These are phyloP conservation scores for Dicrurus megarhynchus DNA, from an alignment of 2,113 vertebrate species.

Conservation along the genomic window DNA sequence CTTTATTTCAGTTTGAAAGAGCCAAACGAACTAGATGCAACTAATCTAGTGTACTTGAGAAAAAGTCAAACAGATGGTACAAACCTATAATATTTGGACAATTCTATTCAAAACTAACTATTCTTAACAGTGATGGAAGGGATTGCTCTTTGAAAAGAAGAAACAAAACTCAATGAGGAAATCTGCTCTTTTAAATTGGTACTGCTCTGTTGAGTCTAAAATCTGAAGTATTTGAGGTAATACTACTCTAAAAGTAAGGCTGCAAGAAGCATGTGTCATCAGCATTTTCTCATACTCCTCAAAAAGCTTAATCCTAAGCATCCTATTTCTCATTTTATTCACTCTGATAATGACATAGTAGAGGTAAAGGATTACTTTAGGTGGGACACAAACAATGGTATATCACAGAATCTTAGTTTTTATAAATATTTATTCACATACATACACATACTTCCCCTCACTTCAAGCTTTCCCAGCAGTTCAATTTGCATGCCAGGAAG, in stretches of 20 bases:
- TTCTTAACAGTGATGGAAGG: not conserved
- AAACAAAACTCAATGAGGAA: not conserved
- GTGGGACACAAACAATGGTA: not conserved
- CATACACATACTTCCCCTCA: accelerated
- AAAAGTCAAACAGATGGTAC: not conserved
- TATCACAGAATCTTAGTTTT: not conserved
- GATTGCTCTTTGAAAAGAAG: not conserved
- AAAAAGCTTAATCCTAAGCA: not conserved
- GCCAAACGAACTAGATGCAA: not conserved
- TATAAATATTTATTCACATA: not conserved
- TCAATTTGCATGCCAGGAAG: not conserved
- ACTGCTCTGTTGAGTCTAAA: not conserved
- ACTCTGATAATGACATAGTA: not conserved
- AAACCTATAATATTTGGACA: not conserved
- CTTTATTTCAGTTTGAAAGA: not conserved
- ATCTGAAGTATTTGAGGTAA: not conserved
- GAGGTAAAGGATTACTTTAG: not conserved
- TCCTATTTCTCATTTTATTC: not conserved
- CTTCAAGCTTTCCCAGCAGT: not conserved
- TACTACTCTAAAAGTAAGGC: not conserved
- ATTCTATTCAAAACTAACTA: not conserved
- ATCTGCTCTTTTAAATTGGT: not conserved
- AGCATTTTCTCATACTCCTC: not conserved
- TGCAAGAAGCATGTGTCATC: not conserved
- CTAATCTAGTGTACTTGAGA: not conserved